Conservation (phyloP, 2,888 invertebrate genomes). For the Leucozona laternaria region DNA sequence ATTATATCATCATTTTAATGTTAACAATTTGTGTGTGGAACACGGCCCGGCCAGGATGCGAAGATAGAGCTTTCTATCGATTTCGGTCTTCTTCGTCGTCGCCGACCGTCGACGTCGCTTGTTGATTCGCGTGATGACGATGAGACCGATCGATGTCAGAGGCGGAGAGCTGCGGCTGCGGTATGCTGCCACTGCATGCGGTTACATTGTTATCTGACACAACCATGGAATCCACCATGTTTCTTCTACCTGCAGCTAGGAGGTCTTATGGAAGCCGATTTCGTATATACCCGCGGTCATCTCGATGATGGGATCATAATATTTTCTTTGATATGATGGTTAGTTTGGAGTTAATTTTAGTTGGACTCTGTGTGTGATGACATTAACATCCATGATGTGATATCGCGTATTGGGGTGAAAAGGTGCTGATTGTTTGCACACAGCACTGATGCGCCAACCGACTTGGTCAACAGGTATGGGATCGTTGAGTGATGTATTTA, state of each 20-base stretch:
- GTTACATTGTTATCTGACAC: constrained; percentile 29
- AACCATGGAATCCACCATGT: constrained; percentile 1
- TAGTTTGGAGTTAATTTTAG: constrained; percentile 48
- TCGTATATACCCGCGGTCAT: constrained; percentile 21
- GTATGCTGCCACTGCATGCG: constrained; percentile 32
- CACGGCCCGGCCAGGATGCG: constrained; percentile 18
- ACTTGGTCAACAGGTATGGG: constrained; percentile 45
- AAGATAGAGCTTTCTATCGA: constrained; percentile 55
- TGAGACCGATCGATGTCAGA: constrained; percentile 40
- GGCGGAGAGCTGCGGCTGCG: not conserved
- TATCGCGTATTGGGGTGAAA: constrained; percentile 70
- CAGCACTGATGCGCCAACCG: not conserved
- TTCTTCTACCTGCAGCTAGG: constrained; percentile 1
- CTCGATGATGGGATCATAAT: constrained; percentile 58
- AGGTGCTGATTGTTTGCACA: constrained; percentile 70
- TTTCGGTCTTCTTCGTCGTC: not conserved
- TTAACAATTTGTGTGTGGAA: constrained; percentile 73
- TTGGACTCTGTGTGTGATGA: constrained; percentile 46
- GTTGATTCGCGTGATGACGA: constrained; percentile 49
- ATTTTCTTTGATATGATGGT: constrained; percentile 55
- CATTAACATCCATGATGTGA: constrained; percentile 68
- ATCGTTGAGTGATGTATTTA: constrained; percentile 36
- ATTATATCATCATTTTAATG: constrained; percentile 75
- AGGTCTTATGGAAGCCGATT: constrained; percentile 22
- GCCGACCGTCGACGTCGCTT: constrained; percentile 1